A percentile compares a stretch with the other conserved stretches of the same genome.
Evolutionary conservation across 2,888 invertebrate species (phyloP).

Genomic region (Meiosimyza decipiens): DNA sequence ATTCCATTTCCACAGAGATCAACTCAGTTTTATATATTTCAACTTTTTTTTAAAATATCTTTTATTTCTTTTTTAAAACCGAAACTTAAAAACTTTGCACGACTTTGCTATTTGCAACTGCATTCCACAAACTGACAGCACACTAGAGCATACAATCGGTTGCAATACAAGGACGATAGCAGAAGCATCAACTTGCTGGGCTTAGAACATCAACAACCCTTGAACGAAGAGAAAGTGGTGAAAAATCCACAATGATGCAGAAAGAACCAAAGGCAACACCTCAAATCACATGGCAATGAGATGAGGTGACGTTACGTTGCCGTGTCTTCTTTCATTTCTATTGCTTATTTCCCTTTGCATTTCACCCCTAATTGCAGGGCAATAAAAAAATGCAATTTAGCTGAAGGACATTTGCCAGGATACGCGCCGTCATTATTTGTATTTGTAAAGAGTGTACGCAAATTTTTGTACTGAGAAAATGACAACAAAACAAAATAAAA

Average conservation of each 20-base stretch:
- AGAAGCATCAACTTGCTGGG: no score
- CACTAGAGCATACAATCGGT: no score
- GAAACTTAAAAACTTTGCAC: not conserved
- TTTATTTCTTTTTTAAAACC: no score
- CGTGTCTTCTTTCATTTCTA: not conserved
- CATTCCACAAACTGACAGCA: conserved; percentile 16
- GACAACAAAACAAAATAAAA: conserved; percentile 1
- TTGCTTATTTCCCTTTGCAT: not conserved
- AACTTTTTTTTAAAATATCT: no score
- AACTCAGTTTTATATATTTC: no score
- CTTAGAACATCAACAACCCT: no score
- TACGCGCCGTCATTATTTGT: conserved; percentile 14
- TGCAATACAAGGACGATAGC: no score
- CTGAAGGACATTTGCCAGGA: conserved; percentile 56
- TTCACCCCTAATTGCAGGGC: conserved; percentile 59
- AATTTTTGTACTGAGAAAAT: not conserved
- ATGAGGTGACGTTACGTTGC: not conserved
- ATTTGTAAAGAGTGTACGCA: conserved; percentile 1
- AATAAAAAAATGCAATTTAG: conserved; percentile 60
- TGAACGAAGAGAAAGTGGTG: no score
- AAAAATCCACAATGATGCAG: not conserved
- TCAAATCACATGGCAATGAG: not conserved
- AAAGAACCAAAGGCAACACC: no score
- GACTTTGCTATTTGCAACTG: not conserved
- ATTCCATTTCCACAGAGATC: no score